Evolutionary conservation across 92 coral and sea anemone genomes (phyloP).

Genomic region (Meandrina meandrites): DNA sequence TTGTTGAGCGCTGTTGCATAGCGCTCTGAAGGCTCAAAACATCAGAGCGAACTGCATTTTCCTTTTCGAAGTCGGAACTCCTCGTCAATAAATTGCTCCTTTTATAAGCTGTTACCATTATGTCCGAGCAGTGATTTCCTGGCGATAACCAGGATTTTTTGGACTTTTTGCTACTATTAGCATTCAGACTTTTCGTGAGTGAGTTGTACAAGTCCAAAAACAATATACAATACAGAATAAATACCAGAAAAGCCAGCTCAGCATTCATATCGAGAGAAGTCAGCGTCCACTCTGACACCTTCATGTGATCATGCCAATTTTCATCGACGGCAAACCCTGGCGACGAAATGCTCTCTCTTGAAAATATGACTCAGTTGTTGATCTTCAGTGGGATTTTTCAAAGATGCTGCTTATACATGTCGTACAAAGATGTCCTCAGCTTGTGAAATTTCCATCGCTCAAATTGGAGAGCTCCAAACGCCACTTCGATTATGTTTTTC

Average conservation of each 20-base stretch:
- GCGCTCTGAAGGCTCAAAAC: background rate
- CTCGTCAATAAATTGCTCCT: background rate
- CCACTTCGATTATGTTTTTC: background rate
- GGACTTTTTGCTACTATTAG: background rate
- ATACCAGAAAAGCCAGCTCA: background rate
- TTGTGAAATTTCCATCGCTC: background rate
- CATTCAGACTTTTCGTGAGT: background rate
- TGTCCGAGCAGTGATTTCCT: background rate
- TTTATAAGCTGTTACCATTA: background rate
- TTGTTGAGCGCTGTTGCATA: background rate
- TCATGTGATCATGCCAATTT: background rate
- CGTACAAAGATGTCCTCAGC: too few species aligned
- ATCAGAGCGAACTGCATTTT: background rate
- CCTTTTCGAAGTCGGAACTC: background rate
- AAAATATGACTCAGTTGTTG: background rate
- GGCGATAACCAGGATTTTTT: background rate
- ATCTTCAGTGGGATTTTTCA: background rate
- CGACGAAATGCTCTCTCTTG: background rate
- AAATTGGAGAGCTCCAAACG: background rate
- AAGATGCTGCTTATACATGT: background rate
- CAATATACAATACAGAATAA: background rate
- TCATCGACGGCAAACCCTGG: background rate
- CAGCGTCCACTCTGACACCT: background rate
- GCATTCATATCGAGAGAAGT: background rate
- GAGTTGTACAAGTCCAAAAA: background rate